phyloP scores from a whole-genome alignment of 2,888 invertebrate genomes.

The Dryocosmus kuriphilus region DNA sequence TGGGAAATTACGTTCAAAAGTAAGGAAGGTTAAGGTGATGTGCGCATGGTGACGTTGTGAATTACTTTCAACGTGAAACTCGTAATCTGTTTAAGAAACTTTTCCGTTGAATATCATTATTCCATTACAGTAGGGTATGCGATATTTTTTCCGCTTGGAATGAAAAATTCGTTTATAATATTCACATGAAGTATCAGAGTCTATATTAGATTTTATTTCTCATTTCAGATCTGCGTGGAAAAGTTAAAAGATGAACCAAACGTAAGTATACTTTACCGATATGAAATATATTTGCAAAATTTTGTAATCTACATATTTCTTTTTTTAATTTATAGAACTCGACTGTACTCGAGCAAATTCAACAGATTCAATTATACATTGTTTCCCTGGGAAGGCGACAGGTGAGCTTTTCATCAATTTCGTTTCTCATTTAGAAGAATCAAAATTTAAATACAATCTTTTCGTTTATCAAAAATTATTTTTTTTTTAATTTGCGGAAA shows the following conservation, averaged over 20 bases:
- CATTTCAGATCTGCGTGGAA: conserved; percentile 80
- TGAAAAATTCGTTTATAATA: conserved; percentile 3
- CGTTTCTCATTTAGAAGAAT: conserved; percentile 9
- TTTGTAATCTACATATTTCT: background rate
- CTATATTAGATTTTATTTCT: conserved; percentile 21
- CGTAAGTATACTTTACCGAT: conserved; percentile 74
- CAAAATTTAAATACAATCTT: background rate
- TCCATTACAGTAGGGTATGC: conserved; percentile 18
- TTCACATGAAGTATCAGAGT: background rate
- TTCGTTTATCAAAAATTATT: background rate
- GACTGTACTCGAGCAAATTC: conserved; percentile 79
- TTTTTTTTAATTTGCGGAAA: no score
- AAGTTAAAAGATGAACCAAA: conserved; percentile 80
- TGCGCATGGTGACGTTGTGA: conserved; percentile 33
- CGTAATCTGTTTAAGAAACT: conserved; percentile 40
- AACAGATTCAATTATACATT: conserved; percentile 82
- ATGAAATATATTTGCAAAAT: background rate
- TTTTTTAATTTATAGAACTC: conserved; percentile 77
- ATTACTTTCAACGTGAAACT: conserved; percentile 36
- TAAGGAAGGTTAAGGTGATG: conserved; percentile 19
- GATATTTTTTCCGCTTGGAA: background rate
- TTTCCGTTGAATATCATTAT: conserved; percentile 21
- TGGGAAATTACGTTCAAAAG: conserved; percentile 12
- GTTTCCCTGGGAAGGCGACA: conserved; percentile 81
- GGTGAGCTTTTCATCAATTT: conserved; percentile 76